Conservation (phyloP, 2,888 invertebrate genomes). For the Apotomis turbidana region DNA sequence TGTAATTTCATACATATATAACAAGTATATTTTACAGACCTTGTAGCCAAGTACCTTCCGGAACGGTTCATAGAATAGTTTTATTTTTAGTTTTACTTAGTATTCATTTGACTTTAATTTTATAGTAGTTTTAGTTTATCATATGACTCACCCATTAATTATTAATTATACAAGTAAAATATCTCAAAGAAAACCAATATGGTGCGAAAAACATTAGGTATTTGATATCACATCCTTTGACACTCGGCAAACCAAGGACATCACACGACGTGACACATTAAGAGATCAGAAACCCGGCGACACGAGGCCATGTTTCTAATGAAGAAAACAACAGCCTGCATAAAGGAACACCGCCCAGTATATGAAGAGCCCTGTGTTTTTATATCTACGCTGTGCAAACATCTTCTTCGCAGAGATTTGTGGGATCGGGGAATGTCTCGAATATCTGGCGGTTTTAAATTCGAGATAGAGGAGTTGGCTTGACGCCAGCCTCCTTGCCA, state of each 20-base stretch:
- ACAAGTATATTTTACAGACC: too few species aligned
- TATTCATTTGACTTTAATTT: too few species aligned
- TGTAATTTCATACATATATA: too few species aligned
- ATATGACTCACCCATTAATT: too few species aligned
- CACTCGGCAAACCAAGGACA: not conserved
- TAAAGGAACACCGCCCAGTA: conserved; percentile 57
- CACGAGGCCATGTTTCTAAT: conserved; percentile 59
- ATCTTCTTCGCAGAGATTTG: conserved; percentile 46
- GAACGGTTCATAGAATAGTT: too few species aligned
- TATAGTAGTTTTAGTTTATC: too few species aligned
- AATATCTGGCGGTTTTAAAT: conserved; percentile 62
- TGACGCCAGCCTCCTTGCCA: conserved; percentile 62
- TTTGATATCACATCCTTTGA: not conserved
- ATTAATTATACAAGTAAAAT: too few species aligned
- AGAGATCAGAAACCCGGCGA: conserved; percentile 49
- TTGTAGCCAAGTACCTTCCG: too few species aligned
- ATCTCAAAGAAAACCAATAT: not conserved
- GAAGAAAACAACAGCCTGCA: conserved; percentile 64
- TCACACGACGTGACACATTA: conserved; percentile 28
- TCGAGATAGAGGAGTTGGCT: conserved; percentile 64
- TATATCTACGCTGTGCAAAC: conserved; percentile 48
- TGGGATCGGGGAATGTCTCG: conserved; percentile 52
- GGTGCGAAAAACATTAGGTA: not conserved
- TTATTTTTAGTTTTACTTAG: too few species aligned
- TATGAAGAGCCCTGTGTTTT: conserved; percentile 51